These are phyloP conservation scores for Ginglymostoma cirratum DNA, from an alignment of 2,113 vertebrate species.

Conservation along the genomic window DNA sequence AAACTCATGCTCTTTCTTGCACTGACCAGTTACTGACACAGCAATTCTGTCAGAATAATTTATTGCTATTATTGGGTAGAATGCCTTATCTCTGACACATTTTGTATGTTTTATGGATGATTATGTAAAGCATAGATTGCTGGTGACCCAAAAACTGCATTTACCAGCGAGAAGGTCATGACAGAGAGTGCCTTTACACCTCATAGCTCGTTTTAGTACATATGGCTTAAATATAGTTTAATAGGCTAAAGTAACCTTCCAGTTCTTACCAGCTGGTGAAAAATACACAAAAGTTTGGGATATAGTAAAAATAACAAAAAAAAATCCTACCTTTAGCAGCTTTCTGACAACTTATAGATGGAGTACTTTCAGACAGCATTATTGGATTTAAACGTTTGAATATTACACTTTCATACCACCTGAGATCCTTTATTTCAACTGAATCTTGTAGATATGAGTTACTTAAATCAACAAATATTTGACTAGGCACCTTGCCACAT, in stretches of 20 bases:
- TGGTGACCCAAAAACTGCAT: conserved; percentile 51
- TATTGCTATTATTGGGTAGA: conserved; percentile 52
- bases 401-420: neutral
- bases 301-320: conserved; percentile 9
- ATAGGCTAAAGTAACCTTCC: conserved; percentile 36
- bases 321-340: neutral
- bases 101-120: conserved; percentile 55
- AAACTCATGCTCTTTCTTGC: conserved; percentile 40
- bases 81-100: conserved; percentile 52
- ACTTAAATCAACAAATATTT: neutral
- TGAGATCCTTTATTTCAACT: neutral
- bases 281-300: conserved; percentile 22
- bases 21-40: conserved; percentile 46
- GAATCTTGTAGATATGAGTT: neutral
- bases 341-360: neutral
- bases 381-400: neutral
- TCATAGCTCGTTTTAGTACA: conserved; percentile 34
- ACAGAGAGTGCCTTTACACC: conserved; percentile 35
- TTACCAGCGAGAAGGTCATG: conserved; percentile 40
- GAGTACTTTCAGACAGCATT: neutral
- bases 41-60: conserved; percentile 49
- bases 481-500: neutral
- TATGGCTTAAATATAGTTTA: conserved; percentile 37
- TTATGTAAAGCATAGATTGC: conserved; percentile 46
- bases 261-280: conserved; percentile 11